Evolutionary conservation across 1,140 invertebrate species (phyloP), one percentile per base, ranked within the genome.

Genomic region (Spodoptera frugiperda): DNA sequence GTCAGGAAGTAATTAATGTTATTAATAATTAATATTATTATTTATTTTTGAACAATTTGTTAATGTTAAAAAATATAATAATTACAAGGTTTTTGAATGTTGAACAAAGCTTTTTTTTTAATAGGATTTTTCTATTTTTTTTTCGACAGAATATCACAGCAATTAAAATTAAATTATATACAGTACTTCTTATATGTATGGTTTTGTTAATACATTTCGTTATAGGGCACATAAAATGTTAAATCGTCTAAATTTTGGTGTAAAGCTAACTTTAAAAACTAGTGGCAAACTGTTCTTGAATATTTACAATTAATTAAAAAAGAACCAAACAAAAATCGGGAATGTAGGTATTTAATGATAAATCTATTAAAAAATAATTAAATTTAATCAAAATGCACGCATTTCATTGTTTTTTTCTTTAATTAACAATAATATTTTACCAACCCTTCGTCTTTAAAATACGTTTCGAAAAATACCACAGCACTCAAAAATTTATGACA

Each of bases 141-240:
- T 75, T 76, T 78, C 83, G 77, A 87, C 82, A 85, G 85, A 85
- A 90, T 93, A 93, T 93, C 91, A 93, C 91, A 93, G 91, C 89
- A 92, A 90, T 90, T 90, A 91, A 87, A 87, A 61, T 74, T 78
- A 79, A 84, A 77, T 79, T 84, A 79, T 78, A 74, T 82, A 84
- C 81, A 85, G 82, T 74, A 78, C 44, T 10, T 59, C 48, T 74
- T 77, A 76, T 73, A 25, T 72, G 33, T 78, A 74, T 76, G 68
- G 77, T 74, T 72, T 77, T 78, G 73, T 78, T 82, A 84, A 79
- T 72, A 73, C 61, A 80, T 59, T 49, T 81, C 49, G 63, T 83
- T 83, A 81, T 55, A 86, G 80, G 84, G 84, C 82, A 85, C 78
- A 79, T 71, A 70, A 84, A 80, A 77, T 81, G 79, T 80, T 82